Percentiles rank a stretch among this genome's conserved stretches.
Evolutionary conservation across 2,888 invertebrate genomes (phyloP).

Genomic region (Dendrolimus pini): DNA sequence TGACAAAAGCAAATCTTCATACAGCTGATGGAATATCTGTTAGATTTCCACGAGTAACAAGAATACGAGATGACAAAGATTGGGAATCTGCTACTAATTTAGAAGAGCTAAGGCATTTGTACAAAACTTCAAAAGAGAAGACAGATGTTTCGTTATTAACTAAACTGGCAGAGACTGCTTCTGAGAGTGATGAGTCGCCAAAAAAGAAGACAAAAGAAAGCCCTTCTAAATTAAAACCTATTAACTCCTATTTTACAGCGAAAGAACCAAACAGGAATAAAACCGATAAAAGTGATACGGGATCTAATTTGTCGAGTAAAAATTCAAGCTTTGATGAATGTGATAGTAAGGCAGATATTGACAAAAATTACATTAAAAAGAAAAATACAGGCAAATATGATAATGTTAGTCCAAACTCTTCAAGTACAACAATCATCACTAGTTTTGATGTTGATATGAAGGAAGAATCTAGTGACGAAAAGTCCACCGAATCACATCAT

Average conservation of each 20-base stretch:
- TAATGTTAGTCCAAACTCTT: not conserved
- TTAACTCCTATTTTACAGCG: not conserved
- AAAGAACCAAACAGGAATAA: conserved; percentile 7
- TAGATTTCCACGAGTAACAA: conserved; percentile 92
- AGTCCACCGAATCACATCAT: not conserved
- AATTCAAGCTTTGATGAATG: conserved; percentile 8
- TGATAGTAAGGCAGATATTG: conserved; percentile 2
- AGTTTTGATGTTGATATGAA: not conserved
- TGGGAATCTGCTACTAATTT: conserved; percentile 91
- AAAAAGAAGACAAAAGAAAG: conserved; percentile 43
- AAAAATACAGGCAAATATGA: not conserved
- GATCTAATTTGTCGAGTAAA: not conserved
- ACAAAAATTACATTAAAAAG: not conserved
- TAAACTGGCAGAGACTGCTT: conserved; percentile 53
- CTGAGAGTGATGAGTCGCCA: conserved; percentile 30
- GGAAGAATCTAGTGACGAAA: not conserved
- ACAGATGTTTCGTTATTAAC: conserved; percentile 76
- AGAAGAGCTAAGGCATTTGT: conserved; percentile 82
- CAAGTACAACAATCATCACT: not conserved
- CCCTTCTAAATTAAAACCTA: conserved; percentile 11
- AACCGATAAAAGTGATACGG: conserved; percentile 6
- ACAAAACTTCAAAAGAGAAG: conserved; percentile 81
- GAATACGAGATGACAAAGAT: conserved; percentile 88
- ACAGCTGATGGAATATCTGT: conserved; percentile 96
- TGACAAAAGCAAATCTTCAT: conserved; percentile 88